These are phyloP conservation scores for Periparus ater DNA, from an alignment of 2,797 vertebrate genomes.

Conservation along the genomic window DNA sequence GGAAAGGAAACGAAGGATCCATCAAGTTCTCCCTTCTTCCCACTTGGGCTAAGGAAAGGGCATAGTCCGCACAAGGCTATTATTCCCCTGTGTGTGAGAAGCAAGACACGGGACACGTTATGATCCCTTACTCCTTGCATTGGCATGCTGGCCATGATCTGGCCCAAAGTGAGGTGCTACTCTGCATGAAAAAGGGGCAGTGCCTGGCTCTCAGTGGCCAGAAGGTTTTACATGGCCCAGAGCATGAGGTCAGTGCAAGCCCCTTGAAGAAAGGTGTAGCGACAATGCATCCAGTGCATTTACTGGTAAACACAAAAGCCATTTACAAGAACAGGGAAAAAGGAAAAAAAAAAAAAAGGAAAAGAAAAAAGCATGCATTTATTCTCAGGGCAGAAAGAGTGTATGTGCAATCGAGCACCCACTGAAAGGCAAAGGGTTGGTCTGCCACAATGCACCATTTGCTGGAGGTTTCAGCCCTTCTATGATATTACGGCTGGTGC, in stretches of 20 bases:
- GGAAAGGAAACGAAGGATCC: conserved; percentile 55
- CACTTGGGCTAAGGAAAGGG: conserved; percentile 35
- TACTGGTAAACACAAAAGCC: conserved; percentile 44
- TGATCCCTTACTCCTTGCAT: conserved; percentile 21
- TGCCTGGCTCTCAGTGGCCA: conserved; percentile 19
- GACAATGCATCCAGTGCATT: conserved; percentile 35
- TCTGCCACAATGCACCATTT: conserved; percentile 34
- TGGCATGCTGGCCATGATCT: conserved; percentile 57
- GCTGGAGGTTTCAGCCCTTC: conserved; percentile 40
- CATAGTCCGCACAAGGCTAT: conserved; percentile 34
- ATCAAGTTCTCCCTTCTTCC: conserved; percentile 46
- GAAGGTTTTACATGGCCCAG: conserved; percentile 53
- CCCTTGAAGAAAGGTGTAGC: conserved; percentile 45
- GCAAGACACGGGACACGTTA: conserved; percentile 25
- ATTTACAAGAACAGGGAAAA: not conserved
- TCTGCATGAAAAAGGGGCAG: conserved; percentile 61
- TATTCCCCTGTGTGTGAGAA: conserved; percentile 56
- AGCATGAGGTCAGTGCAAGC: conserved; percentile 51
- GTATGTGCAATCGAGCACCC: not conserved
- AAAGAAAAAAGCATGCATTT: conserved; percentile 21
- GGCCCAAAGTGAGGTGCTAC: conserved; percentile 47
- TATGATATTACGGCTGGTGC: conserved; percentile 50
- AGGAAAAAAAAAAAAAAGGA: not conserved
- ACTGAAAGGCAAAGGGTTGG: conserved; percentile 46
- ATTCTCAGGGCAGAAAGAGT: conserved; percentile 15